Evolutionary conservation across 1,140 invertebrate genomes (phyloP).

Genomic region (Drosophila busckii): DNA sequence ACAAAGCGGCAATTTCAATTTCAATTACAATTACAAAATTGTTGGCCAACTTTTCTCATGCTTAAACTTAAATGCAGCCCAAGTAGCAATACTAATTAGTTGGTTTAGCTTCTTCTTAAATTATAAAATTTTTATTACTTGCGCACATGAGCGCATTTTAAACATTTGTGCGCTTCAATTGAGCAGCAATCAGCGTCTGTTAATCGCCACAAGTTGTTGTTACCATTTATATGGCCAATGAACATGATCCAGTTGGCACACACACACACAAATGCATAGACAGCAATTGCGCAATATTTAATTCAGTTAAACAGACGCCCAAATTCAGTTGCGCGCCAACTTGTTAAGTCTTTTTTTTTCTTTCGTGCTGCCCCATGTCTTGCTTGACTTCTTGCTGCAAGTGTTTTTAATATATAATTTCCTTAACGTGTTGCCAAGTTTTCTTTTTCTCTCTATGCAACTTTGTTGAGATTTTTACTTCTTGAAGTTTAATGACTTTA

Average conservation of each 20-base stretch:
- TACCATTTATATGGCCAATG: constrained; percentile 74
- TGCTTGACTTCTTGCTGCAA: constrained; percentile 54
- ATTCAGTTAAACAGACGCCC: constrained; percentile 70
- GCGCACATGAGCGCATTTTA: constrained; percentile 75
- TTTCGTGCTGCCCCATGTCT: constrained; percentile 28
- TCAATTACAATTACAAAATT: constrained; percentile 39
- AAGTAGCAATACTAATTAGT: constrained; percentile 52
- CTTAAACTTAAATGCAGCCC: too few species aligned
- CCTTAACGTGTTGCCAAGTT: constrained; percentile 56
- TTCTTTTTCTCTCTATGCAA: constrained; percentile 26
- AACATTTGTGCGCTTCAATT: constrained; percentile 68
- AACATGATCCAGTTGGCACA: constrained; percentile 54
- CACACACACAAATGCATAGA: constrained; percentile 1
- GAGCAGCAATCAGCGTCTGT: constrained; percentile 28
- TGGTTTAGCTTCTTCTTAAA: constrained; percentile 53
- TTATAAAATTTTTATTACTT: constrained; percentile 77
- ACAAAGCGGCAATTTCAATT: constrained; percentile 45
- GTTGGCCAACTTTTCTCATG: constrained; percentile 7
- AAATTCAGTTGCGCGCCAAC: constrained; percentile 62
- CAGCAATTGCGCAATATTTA: constrained; percentile 65
- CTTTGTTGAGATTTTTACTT: constrained; percentile 55
- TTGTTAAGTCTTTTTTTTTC: constrained; percentile 59
- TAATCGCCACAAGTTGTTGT: constrained; percentile 58
- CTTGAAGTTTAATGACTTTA: constrained; percentile 68
- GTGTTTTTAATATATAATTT: constrained; percentile 75